A percentile compares a stretch with the other conserved stretches of the same genome.
Conservation (phyloP, 2,888 invertebrate species). For the Brachyopa scutellaris region DNA sequence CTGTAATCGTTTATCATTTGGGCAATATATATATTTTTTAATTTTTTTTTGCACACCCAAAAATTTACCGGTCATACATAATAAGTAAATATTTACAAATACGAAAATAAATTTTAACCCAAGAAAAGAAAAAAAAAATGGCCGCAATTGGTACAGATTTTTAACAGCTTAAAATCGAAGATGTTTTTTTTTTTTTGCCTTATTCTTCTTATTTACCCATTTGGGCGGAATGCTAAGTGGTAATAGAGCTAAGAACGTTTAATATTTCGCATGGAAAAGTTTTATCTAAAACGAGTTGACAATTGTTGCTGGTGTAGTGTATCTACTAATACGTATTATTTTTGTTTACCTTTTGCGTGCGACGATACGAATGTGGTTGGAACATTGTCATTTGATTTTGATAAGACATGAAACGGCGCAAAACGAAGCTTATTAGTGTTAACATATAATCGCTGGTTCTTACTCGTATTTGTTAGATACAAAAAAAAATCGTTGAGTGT, state of each 20-base stretch:
- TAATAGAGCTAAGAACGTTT: neutral
- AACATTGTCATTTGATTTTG: too few relatives aligned
- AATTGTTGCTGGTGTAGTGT: slow-evolving; percentile 26
- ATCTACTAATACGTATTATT: slow-evolving; percentile 16
- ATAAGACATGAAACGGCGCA: too few relatives aligned
- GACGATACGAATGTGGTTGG: neutral
- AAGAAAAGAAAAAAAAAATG: neutral
- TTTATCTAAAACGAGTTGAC: slow-evolving; percentile 21
- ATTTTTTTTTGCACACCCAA: neutral
- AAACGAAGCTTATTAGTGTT: too few relatives aligned
- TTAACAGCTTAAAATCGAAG: neutral
- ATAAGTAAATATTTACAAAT: slow-evolving; percentile 60
- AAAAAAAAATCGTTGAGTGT: too few relatives aligned
- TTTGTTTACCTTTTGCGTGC: neutral
- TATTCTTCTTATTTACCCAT: neutral
- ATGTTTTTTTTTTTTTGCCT: neutral
- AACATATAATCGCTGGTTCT: too few relatives aligned
- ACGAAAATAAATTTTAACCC: slow-evolving; percentile 23
- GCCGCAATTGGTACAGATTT: neutral
- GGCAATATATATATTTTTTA: too few relatives aligned
- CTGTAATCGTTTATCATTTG: slow-evolving; percentile 1
- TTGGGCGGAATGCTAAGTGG: neutral
- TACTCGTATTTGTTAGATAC: too few relatives aligned
- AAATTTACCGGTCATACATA: slow-evolving; percentile 27
- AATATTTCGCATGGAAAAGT: neutral